Evolutionary conservation across 1,140 invertebrate species (phyloP), one percentile per base, ranked within the genome.

Genomic region (Oscheius sp.): DNA sequence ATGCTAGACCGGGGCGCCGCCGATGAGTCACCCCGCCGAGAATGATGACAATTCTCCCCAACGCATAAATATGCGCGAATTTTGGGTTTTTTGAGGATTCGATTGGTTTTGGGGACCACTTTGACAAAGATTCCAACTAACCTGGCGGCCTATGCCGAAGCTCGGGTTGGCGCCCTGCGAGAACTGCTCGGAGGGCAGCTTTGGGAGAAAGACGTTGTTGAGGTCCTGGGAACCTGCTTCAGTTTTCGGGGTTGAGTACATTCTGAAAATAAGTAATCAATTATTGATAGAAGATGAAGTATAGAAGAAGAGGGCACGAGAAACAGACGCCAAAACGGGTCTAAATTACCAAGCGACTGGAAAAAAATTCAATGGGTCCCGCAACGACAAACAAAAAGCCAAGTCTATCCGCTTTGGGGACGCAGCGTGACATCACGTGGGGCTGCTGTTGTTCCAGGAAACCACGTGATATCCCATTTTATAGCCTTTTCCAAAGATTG

Each of bases 241-340:
- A 7, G 23, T 4, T 55, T 55, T 55, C 23, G 49, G 49, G 23
- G 4, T 55, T 15, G 15, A 26, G 23, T 20, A 55, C 49, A 55
- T 55, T 55, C 7, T 55, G 23, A 23, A 13, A 55, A 7, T n/a
- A n/a, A n/a, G n/a, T n/a, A n/a, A n/a, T n/a, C n/a, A n/a, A n/a
- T 20, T 23, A 72, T 46, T n/a, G 72, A 32, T 35, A 72, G 7
- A 29, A 31, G 10, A 29, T 34, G 29, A 38, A 31, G 10, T 29
- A 34, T 72, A 31, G 20, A n/a, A 42, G 34, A 46, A 38, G 13
- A 3, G 45, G 36, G 20, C 15, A 69, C 15, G 13, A 72, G 15
- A 28, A 72, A 23, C 29, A 42, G 18, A 72, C 38, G 28, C 26
- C 23, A 32, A 72, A 38, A 73, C n/a, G n/a, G n/a, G n/a, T n/a